These are phyloP conservation scores for Apoderus coryli DNA, from an alignment of 2,888 invertebrate species.

Conservation along the genomic window DNA sequence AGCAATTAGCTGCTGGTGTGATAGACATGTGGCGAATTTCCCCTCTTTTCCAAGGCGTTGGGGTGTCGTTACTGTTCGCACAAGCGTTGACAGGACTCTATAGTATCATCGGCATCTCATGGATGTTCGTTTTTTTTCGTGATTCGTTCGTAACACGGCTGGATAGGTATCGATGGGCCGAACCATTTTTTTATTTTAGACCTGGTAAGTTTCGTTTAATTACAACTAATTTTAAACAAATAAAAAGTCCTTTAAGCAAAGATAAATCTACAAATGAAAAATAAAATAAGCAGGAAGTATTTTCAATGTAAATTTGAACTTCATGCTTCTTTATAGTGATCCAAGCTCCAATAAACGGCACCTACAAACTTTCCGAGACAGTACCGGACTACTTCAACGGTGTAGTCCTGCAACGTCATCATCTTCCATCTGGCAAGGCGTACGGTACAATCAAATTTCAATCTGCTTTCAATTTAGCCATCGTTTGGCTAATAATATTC, in stretches of 20 bases:
- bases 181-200: conserved; percentile 54
- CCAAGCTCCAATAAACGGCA: conserved; percentile 26
- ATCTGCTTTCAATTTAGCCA: conserved; percentile 77
- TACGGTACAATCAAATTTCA: conserved; percentile 67
- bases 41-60: conserved; percentile 82
- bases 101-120: conserved; percentile 77
- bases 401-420: conserved; percentile 58
- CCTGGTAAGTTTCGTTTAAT: conserved; percentile 44
- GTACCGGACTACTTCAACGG: conserved; percentile 76
- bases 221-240: no score
- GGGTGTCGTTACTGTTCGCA: conserved; percentile 62
- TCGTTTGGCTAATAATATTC: conserved; percentile 83
- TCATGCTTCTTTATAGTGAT: conserved; percentile 21
- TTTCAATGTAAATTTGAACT: conserved; percentile 4
- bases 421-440: conserved; percentile 27
- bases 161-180: conserved; percentile 69
- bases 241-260: no score
- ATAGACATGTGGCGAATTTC: conserved; percentile 90
- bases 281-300: no score
- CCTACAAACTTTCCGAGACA: conserved; percentile 52
- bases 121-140: conserved; percentile 78
- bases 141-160: conserved; percentile 74
- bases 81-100: conserved; percentile 76
- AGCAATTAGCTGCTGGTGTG: conserved; percentile 69
- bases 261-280: no score